Base-by-base conservation (phyloP, 2,797 vertebrate genomes). In the Epinephelus awoara region DNA sequence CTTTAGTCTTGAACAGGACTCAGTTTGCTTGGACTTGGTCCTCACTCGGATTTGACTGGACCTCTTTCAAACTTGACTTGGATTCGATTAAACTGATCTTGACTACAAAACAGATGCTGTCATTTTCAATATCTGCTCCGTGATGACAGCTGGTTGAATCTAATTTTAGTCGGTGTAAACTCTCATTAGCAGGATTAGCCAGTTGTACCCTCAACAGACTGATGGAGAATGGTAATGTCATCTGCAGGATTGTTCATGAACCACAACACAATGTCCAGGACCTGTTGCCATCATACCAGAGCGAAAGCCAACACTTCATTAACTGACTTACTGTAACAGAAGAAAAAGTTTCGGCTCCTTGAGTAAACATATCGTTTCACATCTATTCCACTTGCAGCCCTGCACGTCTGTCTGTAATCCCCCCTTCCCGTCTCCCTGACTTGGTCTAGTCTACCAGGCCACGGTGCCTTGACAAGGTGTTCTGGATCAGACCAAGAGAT, bases 291-390 rank as follows among this genome's bases (percentile, higher is more conserved):
- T 77, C 54, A 42, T 65, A 74, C 67, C 73, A 54, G 34, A 13
- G 49, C 73, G 56, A 65, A 72, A 84, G 72, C 67, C 67, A 69
- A 65, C 71, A 57, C 52, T 57, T 66, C 84, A 73, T 72, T 83
- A 85, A 62, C 50, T 29, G 63, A 90, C 67, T 56, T 5, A n/a
- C 75, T 67, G 56, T 63, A 73, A 80, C 84, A 76, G 64, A 79
- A 85, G 62, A 85, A 79, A 88, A 79, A 64, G 64, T 54, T 47
- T 66, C 50, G 69, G 62, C 64, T 82, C 19, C 85, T 85, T 85
- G 79, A 84, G 67, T 69, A 88, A 92, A 88, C 84, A 77, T 77
- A 82, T 87, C 49, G 76, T 73, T 67, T 89, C 83, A 85, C 84
- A 80, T 82, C 64, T 72, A 83, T 89, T 89, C 72, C 63, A 72